Conservation (phyloP, 2,797 vertebrate species). For the Labroides dimidiatus region DNA sequence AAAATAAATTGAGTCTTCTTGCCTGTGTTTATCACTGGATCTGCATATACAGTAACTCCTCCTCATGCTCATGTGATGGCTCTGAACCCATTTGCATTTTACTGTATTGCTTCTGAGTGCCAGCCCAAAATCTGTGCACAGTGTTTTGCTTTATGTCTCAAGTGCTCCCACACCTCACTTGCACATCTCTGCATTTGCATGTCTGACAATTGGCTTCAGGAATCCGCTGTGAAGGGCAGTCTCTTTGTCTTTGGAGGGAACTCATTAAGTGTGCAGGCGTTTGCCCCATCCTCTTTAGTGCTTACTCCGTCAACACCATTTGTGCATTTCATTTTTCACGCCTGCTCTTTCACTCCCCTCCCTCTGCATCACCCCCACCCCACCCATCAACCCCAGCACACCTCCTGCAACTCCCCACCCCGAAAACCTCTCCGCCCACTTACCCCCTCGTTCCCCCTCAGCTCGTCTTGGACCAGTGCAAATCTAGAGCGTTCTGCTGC, state of each 20-base stretch:
- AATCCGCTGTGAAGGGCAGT: conserved; percentile 60
- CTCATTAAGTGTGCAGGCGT: conserved; percentile 65
- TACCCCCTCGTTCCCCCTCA: conserved; percentile 33
- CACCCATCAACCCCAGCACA: conserved; percentile 20
- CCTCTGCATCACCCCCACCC: conserved; percentile 25
- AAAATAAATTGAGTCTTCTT: conserved; percentile 27
- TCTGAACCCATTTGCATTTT: conserved; percentile 5
- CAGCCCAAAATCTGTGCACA: background rate
- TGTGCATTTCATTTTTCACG: conserved; percentile 81
- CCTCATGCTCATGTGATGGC: background rate
- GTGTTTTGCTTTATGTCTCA: background rate
- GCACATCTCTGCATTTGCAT: conserved; percentile 35
- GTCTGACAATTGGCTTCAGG: conserved; percentile 28
- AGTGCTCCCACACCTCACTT: conserved; percentile 4
- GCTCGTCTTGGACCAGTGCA: conserved; percentile 60
- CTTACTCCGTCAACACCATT: conserved; percentile 72
- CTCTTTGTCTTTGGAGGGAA: conserved; percentile 66
- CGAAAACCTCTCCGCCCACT: background rate
- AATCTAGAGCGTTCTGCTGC: conserved; percentile 65
- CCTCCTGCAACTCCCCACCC: conserved; percentile 17
- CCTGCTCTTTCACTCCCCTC: conserved; percentile 54
- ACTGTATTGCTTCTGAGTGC: conserved; percentile 2
- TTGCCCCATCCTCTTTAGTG: conserved; percentile 62
- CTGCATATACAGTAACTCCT: conserved; percentile 15
- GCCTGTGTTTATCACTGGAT: conserved; percentile 24